Evolutionary conservation across 1,140 invertebrate genomes (phyloP).

Genomic region (Bradysia coprophila): DNA sequence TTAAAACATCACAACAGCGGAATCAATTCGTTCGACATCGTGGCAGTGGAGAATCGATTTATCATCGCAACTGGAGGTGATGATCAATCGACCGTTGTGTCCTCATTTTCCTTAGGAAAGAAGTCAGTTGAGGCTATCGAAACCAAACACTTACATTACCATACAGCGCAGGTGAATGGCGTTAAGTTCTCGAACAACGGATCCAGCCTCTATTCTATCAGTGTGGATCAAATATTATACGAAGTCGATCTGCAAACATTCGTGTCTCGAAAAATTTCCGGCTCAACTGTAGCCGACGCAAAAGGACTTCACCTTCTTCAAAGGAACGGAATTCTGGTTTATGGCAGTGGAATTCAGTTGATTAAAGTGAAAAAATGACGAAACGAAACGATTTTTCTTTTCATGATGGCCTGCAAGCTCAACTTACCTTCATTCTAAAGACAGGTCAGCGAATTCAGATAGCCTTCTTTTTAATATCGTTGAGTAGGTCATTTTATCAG

Average conservation of each 20-base stretch:
- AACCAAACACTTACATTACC: too few species aligned
- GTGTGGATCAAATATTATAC: conserved; percentile 7
- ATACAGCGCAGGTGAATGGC: conserved; percentile 8
- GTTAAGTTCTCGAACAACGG: conserved; percentile 2
- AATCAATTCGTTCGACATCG: conserved; percentile 12
- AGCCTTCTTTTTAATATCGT: too few species aligned
- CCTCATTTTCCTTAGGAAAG: conserved; percentile 1
- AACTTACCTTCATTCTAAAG: too few species aligned
- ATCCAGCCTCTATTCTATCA: conserved; percentile 3
- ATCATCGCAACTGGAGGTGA: conserved; percentile 17
- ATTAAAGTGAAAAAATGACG: too few species aligned
- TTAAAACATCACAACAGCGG: conserved; percentile 12
- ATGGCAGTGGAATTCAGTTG: too few species aligned
- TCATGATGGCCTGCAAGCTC: too few species aligned
- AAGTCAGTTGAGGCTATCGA: not conserved
- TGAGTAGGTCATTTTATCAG: too few species aligned
- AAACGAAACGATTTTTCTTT: too few species aligned
- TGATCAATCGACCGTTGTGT: conserved; percentile 14
- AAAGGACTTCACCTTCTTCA: too few species aligned
- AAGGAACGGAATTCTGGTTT: too few species aligned
- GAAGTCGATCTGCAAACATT: conserved; percentile 5
- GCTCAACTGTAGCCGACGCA: conserved; percentile 6
- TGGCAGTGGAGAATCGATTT: conserved; percentile 4
- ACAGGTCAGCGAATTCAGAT: too few species aligned
- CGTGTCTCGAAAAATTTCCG: not conserved